phyloP scores from a whole-genome alignment of 1,140 invertebrate genomes.

The Zelostemma sp. region DNA sequence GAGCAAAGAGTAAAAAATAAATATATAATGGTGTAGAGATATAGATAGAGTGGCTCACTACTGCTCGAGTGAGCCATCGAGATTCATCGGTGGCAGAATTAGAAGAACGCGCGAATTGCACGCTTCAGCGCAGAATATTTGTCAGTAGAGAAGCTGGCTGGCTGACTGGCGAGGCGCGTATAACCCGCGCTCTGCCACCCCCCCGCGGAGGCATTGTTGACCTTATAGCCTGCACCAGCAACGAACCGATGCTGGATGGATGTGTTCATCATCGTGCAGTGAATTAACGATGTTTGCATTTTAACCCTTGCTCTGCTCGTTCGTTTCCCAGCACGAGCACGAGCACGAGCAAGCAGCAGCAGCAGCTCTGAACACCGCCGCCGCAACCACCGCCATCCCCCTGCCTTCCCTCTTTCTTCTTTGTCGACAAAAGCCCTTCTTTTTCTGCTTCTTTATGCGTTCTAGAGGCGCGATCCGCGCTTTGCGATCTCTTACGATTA shows the following conservation, averaged over 20 bases:
- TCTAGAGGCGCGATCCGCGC: conserved; percentile 26
- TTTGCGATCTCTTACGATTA: too few species aligned
- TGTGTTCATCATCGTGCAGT: conserved; percentile 1
- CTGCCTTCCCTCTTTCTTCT: conserved; percentile 46
- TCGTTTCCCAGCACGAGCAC: conserved; percentile 22
- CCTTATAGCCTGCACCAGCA: conserved; percentile 47
- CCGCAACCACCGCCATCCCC: too few species aligned
- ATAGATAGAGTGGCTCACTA: too few species aligned
- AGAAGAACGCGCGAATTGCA: conserved; percentile 45
- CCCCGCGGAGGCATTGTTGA: conserved; percentile 47
- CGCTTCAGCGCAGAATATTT: conserved; percentile 48
- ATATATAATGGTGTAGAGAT: too few species aligned
- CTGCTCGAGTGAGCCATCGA: conserved; percentile 40
- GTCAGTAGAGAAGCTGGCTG: too few species aligned
- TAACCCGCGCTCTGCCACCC: too few species aligned
- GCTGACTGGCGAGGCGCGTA: conserved; percentile 42
- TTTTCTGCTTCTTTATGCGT: conserved; percentile 21
- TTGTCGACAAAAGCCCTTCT: conserved; percentile 33
- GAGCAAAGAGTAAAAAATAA: too few species aligned
- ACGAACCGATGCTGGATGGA: conserved; percentile 32
- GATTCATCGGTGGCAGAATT: conserved; percentile 46
- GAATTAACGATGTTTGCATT: conserved; percentile 51
- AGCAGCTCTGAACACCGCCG: too few species aligned
- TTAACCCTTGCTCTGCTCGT: conserved; percentile 41
- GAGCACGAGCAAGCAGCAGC: too few species aligned